Evolutionary conservation across 2,888 invertebrate genomes (phyloP), one percentile per base, ranked within the genome.

Genomic region (Caenorhabditis afra): DNA sequence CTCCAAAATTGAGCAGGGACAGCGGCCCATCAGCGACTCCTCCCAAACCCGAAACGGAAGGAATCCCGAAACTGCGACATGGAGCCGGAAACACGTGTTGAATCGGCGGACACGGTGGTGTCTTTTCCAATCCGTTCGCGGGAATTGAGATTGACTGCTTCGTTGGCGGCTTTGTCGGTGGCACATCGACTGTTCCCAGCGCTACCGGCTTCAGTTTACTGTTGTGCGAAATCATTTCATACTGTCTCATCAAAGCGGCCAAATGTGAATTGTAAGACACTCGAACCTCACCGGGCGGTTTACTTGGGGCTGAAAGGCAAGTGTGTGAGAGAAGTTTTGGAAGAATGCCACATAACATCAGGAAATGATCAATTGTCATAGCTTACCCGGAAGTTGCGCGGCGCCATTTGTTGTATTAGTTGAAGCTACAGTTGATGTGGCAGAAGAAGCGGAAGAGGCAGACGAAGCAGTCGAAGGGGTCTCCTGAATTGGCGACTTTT

Each of bases 201-300:
- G 35, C n/a, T 0, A 16, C 35, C 22, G 59, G 45, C n/a, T 59
- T 52, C 20, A 12, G 14, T 16, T 64, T 50, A n/a, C 16, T 50
- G 22, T 47, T 52, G 3, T 64, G 49, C 1, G 47, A 8, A 14
- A 64, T 50, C 18, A 64, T 39, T 14, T 64, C 64, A 23, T 64
- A 64, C 22, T 64, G 64, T 41, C 52, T n/a, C 50, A 50, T 64
- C 8, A 64, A 20, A 8, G 64, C 64, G 14, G 64, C 64, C 64
- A 64, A 52, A 18, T 50, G 64, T 11, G 29, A 14, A 41, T 64
- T 64, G 20, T 35, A 47, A 3, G 49, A 29, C 3, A 41, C 14
- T 41, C 41, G 41, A 41, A 41, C 41, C 41, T 29, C 29, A 29
- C 29, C 29, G 29, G 29, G 29, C 29, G 7, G 4, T 29, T 29